A percentile compares a stretch with the other conserved stretches of the same genome.
These are phyloP conservation scores for Tinea semifulvella DNA, from an alignment of 2,888 invertebrate genomes.

Conservation along the genomic window DNA sequence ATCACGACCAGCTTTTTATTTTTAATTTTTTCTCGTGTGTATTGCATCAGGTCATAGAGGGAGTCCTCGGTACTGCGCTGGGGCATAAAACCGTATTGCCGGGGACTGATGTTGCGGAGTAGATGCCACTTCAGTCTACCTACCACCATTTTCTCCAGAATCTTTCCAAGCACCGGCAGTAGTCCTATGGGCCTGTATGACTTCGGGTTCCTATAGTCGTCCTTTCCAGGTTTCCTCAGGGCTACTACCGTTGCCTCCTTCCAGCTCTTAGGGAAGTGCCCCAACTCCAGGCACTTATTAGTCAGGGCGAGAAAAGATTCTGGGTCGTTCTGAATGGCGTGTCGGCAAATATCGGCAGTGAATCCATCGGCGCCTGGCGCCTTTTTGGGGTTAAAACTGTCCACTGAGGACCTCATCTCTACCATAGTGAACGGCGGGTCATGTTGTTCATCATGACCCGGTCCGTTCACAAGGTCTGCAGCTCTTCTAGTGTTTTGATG, in stretches of 20 bases:
- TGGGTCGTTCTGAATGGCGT: not conserved
- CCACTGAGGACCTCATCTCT: not conserved
- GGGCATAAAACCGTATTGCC: too few species aligned
- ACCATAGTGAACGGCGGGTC: not conserved
- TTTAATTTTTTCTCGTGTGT: too few species aligned
- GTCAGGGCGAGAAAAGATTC: slow-evolving; percentile 10
- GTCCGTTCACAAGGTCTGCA: not conserved
- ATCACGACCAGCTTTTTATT: too few species aligned
- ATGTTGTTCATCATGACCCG: not conserved
- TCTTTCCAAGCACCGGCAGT: not conserved
- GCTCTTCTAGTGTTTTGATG: not conserved
- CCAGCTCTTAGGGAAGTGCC: slow-evolving; percentile 18
- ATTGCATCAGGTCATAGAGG: not conserved
- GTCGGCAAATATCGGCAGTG: not conserved
- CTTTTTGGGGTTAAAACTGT: not conserved
- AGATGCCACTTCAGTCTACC: not conserved
- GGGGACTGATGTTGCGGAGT: not conserved
- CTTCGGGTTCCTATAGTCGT: slow-evolving; percentile 14
- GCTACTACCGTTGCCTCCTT: slow-evolving; percentile 16
- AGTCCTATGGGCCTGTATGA: slow-evolving; percentile 5
- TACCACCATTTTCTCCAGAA: not conserved
- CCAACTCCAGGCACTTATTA: slow-evolving; percentile 15
- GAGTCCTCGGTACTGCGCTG: too few species aligned
- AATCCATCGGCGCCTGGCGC: not conserved
- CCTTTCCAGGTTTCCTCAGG: slow-evolving; percentile 18